Evolutionary conservation across 1,140 invertebrate species (phyloP), one percentile per base, ranked within the genome.

Genomic region (Mamestra configurata): DNA sequence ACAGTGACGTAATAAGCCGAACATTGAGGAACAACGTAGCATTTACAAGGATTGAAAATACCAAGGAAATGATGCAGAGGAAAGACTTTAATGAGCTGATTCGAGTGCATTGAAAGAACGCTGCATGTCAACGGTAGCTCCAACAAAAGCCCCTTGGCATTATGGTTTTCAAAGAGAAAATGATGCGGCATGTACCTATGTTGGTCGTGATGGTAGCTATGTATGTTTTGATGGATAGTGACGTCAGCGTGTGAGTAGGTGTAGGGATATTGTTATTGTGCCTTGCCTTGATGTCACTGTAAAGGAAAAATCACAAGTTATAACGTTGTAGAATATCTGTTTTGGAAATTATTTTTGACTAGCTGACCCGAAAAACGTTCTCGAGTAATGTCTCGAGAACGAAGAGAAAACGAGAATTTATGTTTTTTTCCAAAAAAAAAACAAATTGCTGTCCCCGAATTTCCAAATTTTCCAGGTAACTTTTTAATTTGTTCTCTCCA

Each of bases 71-170:
- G 88, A 89, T 76, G 87, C 79, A 82, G 78, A 87, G 86, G 86
- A 84, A 85, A 84, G 80, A 83, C 86, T 84, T 83, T 92, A 92
- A 92, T 90, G 91, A 92, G 89, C 89, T 89, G 83, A 86, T 90
- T 87, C 83, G 82, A 86, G 79, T 85, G 85, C 86, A 81, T 81
- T 83, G 85, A 84, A 87, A 86, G 82, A 83, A 79, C 72, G 78
- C 40, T 79, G 79, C 81, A 81, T 83, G 85, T 75, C 83, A 81
- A 77, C 51, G 57, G 76, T 64, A 76, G 80, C 20, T 43, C 22
- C 57, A 49, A 89, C 87, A 90, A 91, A 91, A 88, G 90, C 77
- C 81, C 78, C 82, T 79, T 85, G 76, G 81, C 85, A 88, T 88
- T 88, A 87, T 89, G 77, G 81, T 79, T 88, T 87, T 88, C 85